Conservation (phyloP, 2,113 vertebrate genomes). For the Pelecanoides urinatrix region DNA sequence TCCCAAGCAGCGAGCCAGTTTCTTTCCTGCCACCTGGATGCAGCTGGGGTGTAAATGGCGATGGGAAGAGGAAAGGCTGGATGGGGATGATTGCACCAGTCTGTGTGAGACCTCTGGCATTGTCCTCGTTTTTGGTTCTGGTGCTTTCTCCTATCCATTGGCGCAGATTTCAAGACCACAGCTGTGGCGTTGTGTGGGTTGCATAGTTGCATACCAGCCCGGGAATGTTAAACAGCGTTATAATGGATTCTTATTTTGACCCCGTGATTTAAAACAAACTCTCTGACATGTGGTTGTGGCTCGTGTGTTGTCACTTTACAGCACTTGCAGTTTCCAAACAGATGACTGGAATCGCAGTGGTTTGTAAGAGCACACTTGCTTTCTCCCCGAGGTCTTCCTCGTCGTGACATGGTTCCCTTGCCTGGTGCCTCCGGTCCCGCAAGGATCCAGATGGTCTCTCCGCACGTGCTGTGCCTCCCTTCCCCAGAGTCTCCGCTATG, state of each 20-base stretch:
- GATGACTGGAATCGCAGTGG: neutral
- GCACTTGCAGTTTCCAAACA: conserved; percentile 48
- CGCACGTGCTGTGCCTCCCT: rapidly evolving
- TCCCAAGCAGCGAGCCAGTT: neutral
- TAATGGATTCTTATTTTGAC: conserved; percentile 44
- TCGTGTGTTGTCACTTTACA: conserved; percentile 29
- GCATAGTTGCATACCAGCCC: neutral
- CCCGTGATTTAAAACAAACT: conserved; percentile 51
- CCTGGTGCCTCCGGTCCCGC: neutral
- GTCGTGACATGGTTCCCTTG: neutral
- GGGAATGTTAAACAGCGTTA: neutral
- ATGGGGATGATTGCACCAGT: neutral
- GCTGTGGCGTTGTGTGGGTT: neutral
- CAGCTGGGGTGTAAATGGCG: neutral
- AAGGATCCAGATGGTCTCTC: neutral
- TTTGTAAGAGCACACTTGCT: neutral
- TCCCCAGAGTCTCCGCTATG: rapidly evolving
- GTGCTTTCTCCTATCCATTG: neutral
- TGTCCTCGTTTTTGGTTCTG: neutral
- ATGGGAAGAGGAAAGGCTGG: neutral
- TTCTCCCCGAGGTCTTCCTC: neutral
- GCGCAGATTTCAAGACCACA: neutral
- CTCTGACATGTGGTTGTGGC: conserved; percentile 40
- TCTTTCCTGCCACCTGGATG: neutral
- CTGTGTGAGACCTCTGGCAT: neutral